These are phyloP conservation scores for Drosophila fulvimacula DNA, from an alignment of 2,888 invertebrate genomes.

Conservation along the genomic window DNA sequence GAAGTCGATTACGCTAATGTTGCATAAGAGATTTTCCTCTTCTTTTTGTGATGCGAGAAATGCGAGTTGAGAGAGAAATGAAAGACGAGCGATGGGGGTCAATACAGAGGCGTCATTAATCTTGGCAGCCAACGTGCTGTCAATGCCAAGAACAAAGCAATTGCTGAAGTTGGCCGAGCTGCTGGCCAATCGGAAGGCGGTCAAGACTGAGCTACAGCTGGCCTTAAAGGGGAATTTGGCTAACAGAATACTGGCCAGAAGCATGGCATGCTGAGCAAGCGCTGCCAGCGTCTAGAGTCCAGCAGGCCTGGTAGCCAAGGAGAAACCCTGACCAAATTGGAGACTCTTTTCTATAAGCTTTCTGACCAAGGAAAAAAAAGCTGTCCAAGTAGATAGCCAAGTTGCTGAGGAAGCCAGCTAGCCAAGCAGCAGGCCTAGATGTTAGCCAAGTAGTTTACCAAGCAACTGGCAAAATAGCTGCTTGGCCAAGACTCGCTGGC, in stretches of 20 bases:
- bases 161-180: neutral
- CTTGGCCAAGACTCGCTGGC: too few relatives aligned
- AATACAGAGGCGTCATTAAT: constrained; percentile 65
- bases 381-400: too few relatives aligned
- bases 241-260: too few relatives aligned
- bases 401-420: too few relatives aligned
- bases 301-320: too few relatives aligned
- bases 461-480: neutral
- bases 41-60: constrained; percentile 32
- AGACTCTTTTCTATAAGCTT: too few relatives aligned
- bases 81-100: constrained; percentile 9
- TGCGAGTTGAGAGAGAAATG: constrained; percentile 14
- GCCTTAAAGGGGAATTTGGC: too few relatives aligned
- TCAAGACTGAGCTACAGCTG: neutral
- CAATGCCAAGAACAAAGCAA: constrained; percentile 74
- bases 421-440: neutral
- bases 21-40: constrained; percentile 58
- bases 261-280: too few relatives aligned
- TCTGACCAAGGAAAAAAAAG: too few relatives aligned
- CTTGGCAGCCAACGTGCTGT: constrained; percentile 40
- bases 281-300: too few relatives aligned
- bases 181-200: constrained; percentile 1
- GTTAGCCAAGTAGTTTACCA: neutral
- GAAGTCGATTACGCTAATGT: constrained; percentile 61
- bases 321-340: too few relatives aligned